Base-by-base conservation (phyloP, 2,113 vertebrate species). In the Petrocephalus microphthalmus region DNA sequence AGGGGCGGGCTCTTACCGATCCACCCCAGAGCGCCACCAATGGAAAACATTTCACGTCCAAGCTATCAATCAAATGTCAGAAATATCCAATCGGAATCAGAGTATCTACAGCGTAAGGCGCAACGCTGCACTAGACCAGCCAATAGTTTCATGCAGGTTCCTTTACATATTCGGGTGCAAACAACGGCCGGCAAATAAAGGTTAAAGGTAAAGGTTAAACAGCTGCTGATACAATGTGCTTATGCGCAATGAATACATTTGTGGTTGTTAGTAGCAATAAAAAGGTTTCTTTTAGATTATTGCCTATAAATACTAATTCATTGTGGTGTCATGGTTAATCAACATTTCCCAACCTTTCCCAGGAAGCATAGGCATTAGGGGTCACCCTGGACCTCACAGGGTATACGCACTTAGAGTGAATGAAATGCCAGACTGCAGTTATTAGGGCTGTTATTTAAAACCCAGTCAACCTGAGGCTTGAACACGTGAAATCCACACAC, bases 201-300 rank as follows among this genome's bases (percentile, higher is more conserved):
- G 93, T 84, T 53, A 96, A 95, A 95, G 94, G 92, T 95, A 92
- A 93, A 22, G 2, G 22, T 86, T 67, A 67, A 49, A 29, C 13
- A 15, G 7, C 0, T 29, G n/a, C n/a, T 51, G 13, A 29, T 85
- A 19, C 13, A 37, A 15, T 3, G 60, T 29, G 10, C 25, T 67
- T 15, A 29, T 13, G 13, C 25, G 3, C 25, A 67, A 67, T 67
- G 11, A 64, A 64, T 64, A 25, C 25, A 67, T 29, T 4, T 13
- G 25, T 29, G 25, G n/a, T 67, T 67, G 10, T 67, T 67, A 29
- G 10, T 67, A 67, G 60, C 10, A 3, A 67, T 67, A 29, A 67
- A 49, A 67, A 67, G n/a, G 10, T 67, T 29, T 67, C 25, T 67
- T 67, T 67, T 67, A 67, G 60, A 67, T 64, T 25, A 64, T 64